A percentile compares a stretch with the other conserved stretches of the same genome.
phyloP scores from a whole-genome alignment of 2,113 vertebrate species.

The Pipa parva region DNA sequence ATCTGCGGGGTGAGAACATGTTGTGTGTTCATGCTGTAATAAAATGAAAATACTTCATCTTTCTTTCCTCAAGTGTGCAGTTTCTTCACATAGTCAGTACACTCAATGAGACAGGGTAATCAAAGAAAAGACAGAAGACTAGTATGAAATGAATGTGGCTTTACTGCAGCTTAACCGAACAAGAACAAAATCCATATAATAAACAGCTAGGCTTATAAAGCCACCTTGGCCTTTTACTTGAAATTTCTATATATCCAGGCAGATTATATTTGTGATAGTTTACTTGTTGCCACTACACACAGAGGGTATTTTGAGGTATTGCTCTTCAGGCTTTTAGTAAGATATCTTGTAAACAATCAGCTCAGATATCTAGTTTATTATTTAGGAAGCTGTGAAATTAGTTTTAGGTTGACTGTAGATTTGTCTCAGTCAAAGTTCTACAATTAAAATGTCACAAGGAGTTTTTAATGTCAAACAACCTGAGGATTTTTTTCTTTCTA shows the following conservation, averaged over 20 bases:
- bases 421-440: neutral
- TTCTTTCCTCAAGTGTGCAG: neutral
- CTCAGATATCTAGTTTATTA: conserved; percentile 12
- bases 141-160: no score
- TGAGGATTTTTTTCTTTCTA: no score
- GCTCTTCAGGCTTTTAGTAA: conserved; percentile 9
- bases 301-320: conserved; percentile 3
- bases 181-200: neutral
- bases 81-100: neutral
- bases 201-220: neutral
- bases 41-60: neutral
- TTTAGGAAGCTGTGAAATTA: conserved; percentile 26
- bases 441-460: no score
- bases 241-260: neutral
- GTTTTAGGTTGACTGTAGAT: conserved; percentile 7
- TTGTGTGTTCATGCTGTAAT: neutral
- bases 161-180: no score
- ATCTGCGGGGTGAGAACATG: neutral
- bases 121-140: no score
- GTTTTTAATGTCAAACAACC: no score
- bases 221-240: neutral
- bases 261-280: neutral
- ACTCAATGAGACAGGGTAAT: neutral
- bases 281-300: conserved; percentile 4
- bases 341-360: conserved; percentile 23